These are phyloP conservation scores for Pseudochromis fuscus DNA, from an alignment of 2,797 vertebrate genomes.

Conservation along the genomic window DNA sequence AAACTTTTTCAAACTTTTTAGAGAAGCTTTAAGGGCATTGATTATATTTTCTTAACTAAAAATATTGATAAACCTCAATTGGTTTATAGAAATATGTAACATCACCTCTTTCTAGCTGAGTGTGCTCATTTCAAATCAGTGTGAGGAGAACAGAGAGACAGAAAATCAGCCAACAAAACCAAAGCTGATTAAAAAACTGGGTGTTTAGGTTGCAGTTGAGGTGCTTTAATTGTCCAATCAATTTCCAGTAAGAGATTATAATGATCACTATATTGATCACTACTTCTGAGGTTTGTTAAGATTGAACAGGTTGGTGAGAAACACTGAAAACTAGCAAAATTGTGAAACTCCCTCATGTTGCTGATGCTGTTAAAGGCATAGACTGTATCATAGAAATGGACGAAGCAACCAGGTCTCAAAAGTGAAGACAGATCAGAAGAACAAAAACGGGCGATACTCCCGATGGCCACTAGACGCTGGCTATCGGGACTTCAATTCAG, in stretches of 20 bases:
- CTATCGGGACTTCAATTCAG: no score
- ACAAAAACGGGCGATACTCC: no score
- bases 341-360: not conserved
- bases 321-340: conserved; percentile 4
- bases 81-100: not conserved
- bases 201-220: not conserved
- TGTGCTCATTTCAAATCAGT: not conserved
- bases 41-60: not conserved
- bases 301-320: not conserved
- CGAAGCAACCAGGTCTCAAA: no score
- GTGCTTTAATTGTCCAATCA: conserved; percentile 14
- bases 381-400: no score
- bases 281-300: not conserved
- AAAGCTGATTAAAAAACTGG: not conserved
- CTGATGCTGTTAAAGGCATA: no score
- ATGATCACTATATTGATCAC: no score
- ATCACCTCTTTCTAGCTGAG: not conserved
- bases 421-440: no score
- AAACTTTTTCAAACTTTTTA: not conserved
- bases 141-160: not conserved
- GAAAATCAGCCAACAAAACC: not conserved
- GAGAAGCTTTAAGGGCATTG: not conserved
- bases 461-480: no score
- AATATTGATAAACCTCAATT: not conserved
- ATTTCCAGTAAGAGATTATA: not conserved